phyloP scores from a whole-genome alignment of 2,888 invertebrate genomes.

The Callyntrura sp. region DNA sequence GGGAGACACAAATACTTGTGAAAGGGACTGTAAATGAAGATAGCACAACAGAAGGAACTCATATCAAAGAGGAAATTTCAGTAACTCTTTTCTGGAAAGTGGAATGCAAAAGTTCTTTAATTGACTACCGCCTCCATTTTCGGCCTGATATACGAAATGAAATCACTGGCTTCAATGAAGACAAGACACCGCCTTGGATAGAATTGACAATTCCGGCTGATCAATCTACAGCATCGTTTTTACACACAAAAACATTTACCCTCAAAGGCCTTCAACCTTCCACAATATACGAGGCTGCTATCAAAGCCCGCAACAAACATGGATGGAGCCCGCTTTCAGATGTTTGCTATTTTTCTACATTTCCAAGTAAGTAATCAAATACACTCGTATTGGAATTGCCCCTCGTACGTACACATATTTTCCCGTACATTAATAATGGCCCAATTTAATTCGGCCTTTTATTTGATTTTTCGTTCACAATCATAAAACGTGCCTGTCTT shows the following conservation, averaged over 20 bases:
- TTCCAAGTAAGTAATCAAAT: constrained; percentile 77
- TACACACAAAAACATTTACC: constrained; percentile 92
- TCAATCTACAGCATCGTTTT: constrained; percentile 87
- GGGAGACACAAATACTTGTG: constrained; percentile 79
- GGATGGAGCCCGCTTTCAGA: constrained; percentile 94
- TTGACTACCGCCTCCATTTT: constrained; percentile 89
- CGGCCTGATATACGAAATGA: constrained; percentile 77
- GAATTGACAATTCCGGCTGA: constrained; percentile 90
- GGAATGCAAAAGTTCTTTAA: constrained; percentile 92
- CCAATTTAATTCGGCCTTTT: neutral
- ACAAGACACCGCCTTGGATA: constrained; percentile 87
- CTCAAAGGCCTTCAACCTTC: constrained; percentile 91
- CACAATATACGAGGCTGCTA: constrained; percentile 91
- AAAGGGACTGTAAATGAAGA: constrained; percentile 61
- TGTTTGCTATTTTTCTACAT: constrained; percentile 91
- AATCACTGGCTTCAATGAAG: constrained; percentile 68
- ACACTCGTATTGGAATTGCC: constrained; percentile 3
- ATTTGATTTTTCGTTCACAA: too few species aligned
- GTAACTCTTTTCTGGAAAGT: constrained; percentile 94
- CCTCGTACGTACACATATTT: neutral
- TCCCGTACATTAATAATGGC: neutral
- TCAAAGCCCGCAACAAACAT: constrained; percentile 92
- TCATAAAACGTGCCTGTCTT: neutral
- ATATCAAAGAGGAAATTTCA: constrained; percentile 72
- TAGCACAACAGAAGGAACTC: constrained; percentile 37